Conservation (phyloP, 2,888 invertebrate genomes). For the Drosophila infuscata region DNA sequence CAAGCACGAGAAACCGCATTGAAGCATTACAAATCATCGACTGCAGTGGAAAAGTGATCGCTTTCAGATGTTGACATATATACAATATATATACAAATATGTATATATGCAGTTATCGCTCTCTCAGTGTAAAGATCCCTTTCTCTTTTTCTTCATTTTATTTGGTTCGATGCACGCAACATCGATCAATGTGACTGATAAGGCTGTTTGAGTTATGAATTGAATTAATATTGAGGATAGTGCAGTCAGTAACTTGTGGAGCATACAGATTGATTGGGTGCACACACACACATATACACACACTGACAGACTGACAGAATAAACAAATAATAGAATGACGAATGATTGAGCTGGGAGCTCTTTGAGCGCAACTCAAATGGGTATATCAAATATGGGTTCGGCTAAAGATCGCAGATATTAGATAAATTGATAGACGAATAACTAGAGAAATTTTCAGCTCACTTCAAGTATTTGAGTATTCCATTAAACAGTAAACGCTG, state of each 20-base stretch:
- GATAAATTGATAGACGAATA: conserved; percentile 10
- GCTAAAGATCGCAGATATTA: conserved; percentile 28
- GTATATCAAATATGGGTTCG: background rate
- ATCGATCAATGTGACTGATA: conserved; percentile 75
- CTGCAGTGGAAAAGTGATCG: conserved; percentile 58
- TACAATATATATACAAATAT: conserved; percentile 11
- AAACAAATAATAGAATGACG: conserved; percentile 17
- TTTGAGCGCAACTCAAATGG: conserved; percentile 5
- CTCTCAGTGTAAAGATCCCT: conserved; percentile 58
- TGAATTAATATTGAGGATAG: conserved; percentile 54
- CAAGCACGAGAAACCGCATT: conserved; percentile 56
- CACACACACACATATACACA: conserved; percentile 1
- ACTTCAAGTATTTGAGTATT: background rate
- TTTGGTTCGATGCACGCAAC: conserved; percentile 63
- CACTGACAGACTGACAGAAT: conserved; percentile 3
- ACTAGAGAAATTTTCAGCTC: conserved; percentile 4
- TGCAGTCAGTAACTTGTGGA: conserved; percentile 21
- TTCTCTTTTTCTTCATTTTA: conserved; percentile 64
- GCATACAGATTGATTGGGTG: conserved; percentile 43
- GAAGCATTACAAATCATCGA: conserved; percentile 73
- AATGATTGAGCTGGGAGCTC: conserved; percentile 2
- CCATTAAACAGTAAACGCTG: background rate
- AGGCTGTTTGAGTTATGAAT: conserved; percentile 76
- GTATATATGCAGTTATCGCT: conserved; percentile 18
- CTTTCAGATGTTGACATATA: conserved; percentile 41